Conservation (phyloP, 2,113 vertebrate species). For the Tragelaphus imberbis region DNA sequence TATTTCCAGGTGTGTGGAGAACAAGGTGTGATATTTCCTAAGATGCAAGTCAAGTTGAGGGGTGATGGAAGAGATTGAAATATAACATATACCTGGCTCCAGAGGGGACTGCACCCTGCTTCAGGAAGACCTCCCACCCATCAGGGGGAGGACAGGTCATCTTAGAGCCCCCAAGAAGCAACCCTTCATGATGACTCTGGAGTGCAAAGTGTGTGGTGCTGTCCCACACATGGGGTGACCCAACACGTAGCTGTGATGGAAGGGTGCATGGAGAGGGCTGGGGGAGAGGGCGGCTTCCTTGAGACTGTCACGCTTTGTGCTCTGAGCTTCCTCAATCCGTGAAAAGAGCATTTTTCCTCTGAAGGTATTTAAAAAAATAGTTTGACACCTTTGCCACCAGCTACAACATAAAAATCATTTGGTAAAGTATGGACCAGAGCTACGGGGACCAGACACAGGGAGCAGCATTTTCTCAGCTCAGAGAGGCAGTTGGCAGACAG, state of each 20-base stretch:
- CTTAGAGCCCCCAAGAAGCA: background rate
- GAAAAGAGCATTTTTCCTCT: background rate
- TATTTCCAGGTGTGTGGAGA: background rate
- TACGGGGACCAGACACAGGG: background rate
- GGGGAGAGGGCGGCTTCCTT: background rate
- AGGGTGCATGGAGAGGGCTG: accelerated
- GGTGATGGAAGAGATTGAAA: background rate
- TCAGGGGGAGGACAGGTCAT: background rate
- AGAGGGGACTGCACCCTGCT: background rate
- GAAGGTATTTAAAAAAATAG: background rate
- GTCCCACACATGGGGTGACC: background rate
- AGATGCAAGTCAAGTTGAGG: background rate
- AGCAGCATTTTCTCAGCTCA: background rate
- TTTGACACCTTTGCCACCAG: background rate
- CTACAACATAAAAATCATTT: background rate
- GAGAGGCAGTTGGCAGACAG: background rate
- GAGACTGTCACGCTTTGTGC: background rate
- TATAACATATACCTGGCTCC: background rate
- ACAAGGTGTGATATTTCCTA: background rate
- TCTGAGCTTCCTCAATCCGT: background rate
- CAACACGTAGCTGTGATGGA: background rate
- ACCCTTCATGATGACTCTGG: background rate
- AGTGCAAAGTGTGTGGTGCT: too few relatives aligned
- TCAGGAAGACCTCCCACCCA: background rate
- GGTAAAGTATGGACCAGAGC: background rate